Evolutionary conservation across 2,113 vertebrate species (phyloP).

Genomic region (Eulemur macaco): DNA sequence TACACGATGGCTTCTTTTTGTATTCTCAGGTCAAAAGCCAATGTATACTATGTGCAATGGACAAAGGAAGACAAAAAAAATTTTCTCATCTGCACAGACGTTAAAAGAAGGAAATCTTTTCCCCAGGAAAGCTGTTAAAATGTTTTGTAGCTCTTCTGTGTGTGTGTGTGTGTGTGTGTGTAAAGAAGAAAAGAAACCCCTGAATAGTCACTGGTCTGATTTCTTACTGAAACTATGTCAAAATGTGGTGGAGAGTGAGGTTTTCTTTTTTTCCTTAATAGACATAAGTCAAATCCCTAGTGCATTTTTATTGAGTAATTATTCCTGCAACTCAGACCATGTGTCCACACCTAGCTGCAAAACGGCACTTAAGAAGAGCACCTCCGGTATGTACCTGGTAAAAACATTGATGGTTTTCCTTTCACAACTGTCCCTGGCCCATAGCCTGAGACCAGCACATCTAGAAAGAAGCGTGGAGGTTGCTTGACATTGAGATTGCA

Average conservation of each 20-base stretch:
- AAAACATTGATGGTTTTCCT: background rate
- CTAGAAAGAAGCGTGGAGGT: background rate
- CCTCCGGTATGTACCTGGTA: background rate
- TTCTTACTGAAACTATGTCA: conserved; percentile 58
- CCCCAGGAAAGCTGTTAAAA: conserved; percentile 63
- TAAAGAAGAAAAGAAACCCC: conserved; percentile 54
- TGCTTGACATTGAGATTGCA: background rate
- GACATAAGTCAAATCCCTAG: conserved; percentile 49
- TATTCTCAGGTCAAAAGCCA: conserved; percentile 76
- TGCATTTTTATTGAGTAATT: conserved; percentile 58
- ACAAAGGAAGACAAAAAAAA: conserved; percentile 74
- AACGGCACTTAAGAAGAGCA: conserved; percentile 17
- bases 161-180: background rate
- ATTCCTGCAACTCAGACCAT: conserved; percentile 48
- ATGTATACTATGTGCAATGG: conserved; percentile 66
- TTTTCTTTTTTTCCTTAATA: conserved; percentile 59
- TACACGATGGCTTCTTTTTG: conserved; percentile 57
- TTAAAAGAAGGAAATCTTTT: conserved; percentile 61
- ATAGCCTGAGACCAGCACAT: background rate
- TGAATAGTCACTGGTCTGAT: conserved; percentile 57
- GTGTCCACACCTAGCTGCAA: conserved; percentile 51
- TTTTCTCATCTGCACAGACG: conserved; percentile 43
- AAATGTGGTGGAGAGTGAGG: conserved; percentile 27
- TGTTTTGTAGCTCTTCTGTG: background rate
- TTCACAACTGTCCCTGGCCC: conserved; percentile 12